Percentiles rank a stretch among this genome's conserved stretches.
These are phyloP conservation scores for Eledona agricola DNA, from an alignment of 2,888 invertebrate species.

Conservation along the genomic window DNA sequence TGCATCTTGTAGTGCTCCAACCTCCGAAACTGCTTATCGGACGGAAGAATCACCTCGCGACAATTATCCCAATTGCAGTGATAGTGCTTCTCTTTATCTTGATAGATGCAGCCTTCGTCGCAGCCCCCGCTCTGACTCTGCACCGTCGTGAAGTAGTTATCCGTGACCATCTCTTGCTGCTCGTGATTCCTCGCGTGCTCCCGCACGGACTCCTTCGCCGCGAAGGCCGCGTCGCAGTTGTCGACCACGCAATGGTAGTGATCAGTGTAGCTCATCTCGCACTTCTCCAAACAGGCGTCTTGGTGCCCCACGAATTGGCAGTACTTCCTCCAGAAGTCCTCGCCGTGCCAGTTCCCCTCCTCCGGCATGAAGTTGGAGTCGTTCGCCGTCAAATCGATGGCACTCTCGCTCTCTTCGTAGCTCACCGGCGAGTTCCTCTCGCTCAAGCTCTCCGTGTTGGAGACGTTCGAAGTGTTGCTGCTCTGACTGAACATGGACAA, in stretches of 20 bases:
- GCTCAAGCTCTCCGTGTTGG: constrained; percentile 65
- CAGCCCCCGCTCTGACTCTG: constrained; percentile 73
- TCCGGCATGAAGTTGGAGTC: constrained; percentile 55
- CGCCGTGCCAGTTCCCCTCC: constrained; percentile 56
- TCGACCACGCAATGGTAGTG: constrained; percentile 89
- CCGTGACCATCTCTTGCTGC: constrained; percentile 86
- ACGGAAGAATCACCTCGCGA: constrained; percentile 77
- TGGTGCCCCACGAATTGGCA: constrained; percentile 63
- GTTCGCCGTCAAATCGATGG: constrained; percentile 61
- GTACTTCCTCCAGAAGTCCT: constrained; percentile 69
- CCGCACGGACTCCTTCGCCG: constrained; percentile 75
- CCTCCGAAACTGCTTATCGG: constrained; percentile 81
- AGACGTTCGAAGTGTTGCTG: constrained; percentile 52
- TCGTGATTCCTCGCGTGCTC: constrained; percentile 91
- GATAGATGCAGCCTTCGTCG: constrained; percentile 75
- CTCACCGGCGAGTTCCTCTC: constrained; percentile 65
- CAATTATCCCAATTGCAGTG: constrained; percentile 93
- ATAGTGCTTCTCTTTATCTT: constrained; percentile 82
- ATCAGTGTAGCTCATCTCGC: constrained; percentile 75
- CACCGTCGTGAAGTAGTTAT: constrained; percentile 74
- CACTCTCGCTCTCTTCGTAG: constrained; percentile 61
- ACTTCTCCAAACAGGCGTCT: constrained; percentile 59
- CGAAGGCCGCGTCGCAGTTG: constrained; percentile 74
- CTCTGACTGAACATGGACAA: constrained; percentile 54
- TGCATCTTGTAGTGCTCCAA: constrained; percentile 89